Conservation (phyloP, 2,797 vertebrate genomes). For the Clarias platycephalus region DNA sequence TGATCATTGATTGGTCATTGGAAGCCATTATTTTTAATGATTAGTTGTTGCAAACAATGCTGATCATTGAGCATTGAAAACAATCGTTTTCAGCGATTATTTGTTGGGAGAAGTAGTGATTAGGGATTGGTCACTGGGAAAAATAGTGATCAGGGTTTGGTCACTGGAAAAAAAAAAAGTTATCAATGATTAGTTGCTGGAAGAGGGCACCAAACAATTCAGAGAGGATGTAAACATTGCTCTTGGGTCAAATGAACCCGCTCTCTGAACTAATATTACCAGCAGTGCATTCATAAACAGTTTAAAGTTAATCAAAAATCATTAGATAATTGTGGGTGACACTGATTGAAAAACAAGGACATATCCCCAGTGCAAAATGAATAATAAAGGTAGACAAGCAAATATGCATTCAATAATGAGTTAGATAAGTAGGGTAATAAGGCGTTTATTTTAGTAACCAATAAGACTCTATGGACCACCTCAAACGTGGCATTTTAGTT, state of each 20-base stretch:
- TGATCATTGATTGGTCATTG: not conserved
- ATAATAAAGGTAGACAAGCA: not conserved
- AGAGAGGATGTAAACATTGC: too few relatives aligned
- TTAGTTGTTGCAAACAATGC: not conserved
- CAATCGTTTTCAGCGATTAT: not conserved
- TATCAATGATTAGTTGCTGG: too few relatives aligned
- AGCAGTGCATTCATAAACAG: not conserved
- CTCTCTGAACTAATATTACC: not conserved
- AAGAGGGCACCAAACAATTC: not conserved
- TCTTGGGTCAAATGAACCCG: not conserved
- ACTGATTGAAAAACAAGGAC: not conserved
- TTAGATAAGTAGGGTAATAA: not conserved
- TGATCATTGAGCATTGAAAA: not conserved
- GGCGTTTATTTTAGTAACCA: not conserved
- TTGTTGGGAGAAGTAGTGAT: not conserved
- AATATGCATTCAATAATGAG: not conserved
- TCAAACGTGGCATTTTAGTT: not conserved
- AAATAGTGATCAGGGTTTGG: not conserved
- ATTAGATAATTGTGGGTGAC: not conserved
- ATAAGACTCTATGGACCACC: not conserved
- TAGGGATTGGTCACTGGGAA: not conserved
- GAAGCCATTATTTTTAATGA: not conserved
- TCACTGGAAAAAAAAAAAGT: not conserved
- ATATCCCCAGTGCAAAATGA: not conserved
- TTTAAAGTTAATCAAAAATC: not conserved